These are phyloP conservation scores for Orthonyx spaldingii DNA, from an alignment of 2,113 vertebrate genomes.

Conservation along the genomic window DNA sequence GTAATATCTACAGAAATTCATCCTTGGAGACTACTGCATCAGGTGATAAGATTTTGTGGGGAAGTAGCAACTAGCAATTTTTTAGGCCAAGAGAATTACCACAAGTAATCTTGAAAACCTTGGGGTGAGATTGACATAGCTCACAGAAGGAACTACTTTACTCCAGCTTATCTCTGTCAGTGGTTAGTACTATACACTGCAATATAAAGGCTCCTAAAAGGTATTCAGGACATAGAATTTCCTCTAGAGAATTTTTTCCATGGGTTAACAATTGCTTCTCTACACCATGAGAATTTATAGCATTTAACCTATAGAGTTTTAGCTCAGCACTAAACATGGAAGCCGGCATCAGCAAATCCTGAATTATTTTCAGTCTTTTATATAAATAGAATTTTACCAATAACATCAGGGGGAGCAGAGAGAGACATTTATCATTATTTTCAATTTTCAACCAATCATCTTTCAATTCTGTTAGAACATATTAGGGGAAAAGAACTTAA, in stretches of 20 bases:
- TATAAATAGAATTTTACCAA: neutral
- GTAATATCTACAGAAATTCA: neutral
- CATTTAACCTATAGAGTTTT: neutral
- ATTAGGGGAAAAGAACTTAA: neutral
- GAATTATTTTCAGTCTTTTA: neutral
- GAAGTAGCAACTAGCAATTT: neutral
- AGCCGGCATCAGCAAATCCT: neutral
- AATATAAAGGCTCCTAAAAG: neutral
- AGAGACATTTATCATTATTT: neutral
- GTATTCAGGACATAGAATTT: neutral
- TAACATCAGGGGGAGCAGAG: fast-evolving
- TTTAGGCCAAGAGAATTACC: neutral
- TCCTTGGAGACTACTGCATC: neutral
- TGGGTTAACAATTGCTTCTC: neutral
- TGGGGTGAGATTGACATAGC: neutral
- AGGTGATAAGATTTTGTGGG: neutral
- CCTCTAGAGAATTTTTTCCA: neutral
- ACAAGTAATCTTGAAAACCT: neutral
- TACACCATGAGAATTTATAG: neutral
- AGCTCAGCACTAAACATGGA: neutral
- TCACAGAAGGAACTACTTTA: neutral
- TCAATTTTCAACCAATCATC: neutral
- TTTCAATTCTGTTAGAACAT: neutral
- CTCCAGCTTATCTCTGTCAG: neutral
- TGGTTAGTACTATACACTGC: neutral